These are phyloP conservation scores for Caenorhabditis angaria DNA, from an alignment of 2,888 invertebrate species.

Conservation along the genomic window DNA sequence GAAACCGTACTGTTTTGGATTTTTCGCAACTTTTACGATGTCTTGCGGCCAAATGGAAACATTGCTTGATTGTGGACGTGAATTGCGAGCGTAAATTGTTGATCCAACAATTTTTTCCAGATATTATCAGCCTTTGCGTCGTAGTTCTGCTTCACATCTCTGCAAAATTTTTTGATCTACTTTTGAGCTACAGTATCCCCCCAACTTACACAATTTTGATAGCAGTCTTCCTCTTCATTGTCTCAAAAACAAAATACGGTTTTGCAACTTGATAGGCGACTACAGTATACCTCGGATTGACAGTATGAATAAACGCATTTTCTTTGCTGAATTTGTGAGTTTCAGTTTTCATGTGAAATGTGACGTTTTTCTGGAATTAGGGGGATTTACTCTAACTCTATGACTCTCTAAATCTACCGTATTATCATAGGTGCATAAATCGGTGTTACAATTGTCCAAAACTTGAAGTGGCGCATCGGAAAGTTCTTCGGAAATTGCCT, in stretches of 20 bases:
- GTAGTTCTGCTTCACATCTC: conserved; percentile 44
- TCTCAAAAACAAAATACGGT: conserved; percentile 48
- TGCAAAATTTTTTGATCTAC: conserved; percentile 19
- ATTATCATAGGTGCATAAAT: conserved; percentile 30
- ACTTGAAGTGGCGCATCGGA: conserved; percentile 40
- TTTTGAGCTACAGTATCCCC: too few species aligned
- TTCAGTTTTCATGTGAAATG: conserved; percentile 40
- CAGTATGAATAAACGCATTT: conserved; percentile 39
- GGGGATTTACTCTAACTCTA: neutral
- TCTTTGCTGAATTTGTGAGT: conserved; percentile 40
- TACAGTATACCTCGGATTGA: conserved; percentile 37
- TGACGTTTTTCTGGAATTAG: conserved; percentile 27
- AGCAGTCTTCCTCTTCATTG: conserved; percentile 37
- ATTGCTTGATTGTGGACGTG: conserved; percentile 44
- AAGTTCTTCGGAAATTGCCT: conserved; percentile 46
- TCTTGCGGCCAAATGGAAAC: conserved; percentile 37
- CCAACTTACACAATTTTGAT: conserved; percentile 30
- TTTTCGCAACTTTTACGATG: neutral
- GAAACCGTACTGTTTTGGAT: neutral
- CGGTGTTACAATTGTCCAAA: conserved; percentile 42
- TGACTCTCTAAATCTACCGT: too few species aligned
- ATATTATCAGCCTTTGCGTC: conserved; percentile 36
- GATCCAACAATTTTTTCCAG: conserved; percentile 45
- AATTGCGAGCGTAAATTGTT: conserved; percentile 48
- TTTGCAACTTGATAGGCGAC: conserved; percentile 47